phyloP scores from a whole-genome alignment of 37 sponge, comb jelly and placozoan genomes.

The Ephydatia muelleri region DNA sequence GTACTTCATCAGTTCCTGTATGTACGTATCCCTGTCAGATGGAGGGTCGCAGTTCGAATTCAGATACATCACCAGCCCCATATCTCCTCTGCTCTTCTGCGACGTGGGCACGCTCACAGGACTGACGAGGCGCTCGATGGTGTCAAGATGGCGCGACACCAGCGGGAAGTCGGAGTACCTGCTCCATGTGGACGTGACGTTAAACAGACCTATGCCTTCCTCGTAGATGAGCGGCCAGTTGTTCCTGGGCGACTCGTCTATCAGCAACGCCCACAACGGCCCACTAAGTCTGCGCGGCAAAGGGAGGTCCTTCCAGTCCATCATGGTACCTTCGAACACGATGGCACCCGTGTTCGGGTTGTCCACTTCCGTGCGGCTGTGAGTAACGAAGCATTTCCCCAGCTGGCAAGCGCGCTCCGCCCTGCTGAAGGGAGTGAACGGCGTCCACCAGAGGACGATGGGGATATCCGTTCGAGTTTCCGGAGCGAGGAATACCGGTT shows the following conservation, averaged over 20 bases:
- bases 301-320: conserved; percentile 70
- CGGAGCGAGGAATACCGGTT: conserved; percentile 39
- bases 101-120: conserved; percentile 27
- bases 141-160: conserved; percentile 53
- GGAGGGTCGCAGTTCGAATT: conserved; percentile 79
- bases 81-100: conserved; percentile 44
- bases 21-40: conserved; percentile 81
- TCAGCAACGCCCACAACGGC: conserved; percentile 78
- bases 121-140: conserved; percentile 29
- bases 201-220: conserved; percentile 73
- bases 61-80: conserved; percentile 64
- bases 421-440: conserved; percentile 39
- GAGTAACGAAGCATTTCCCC: conserved; percentile 73
- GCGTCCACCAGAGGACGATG: conserved; percentile 84
- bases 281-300: conserved; percentile 65
- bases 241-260: conserved; percentile 90
- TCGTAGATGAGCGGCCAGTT: conserved; percentile 62
- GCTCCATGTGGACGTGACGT: conserved; percentile 79
- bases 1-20: conserved; percentile 83
- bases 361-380: conserved; percentile 60
- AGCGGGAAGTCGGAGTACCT: conserved; percentile 77
- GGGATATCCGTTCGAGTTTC: conserved; percentile 50
- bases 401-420: conserved; percentile 15
- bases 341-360: conserved; percentile 54
- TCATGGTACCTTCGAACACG: conserved; percentile 70